Evolutionary conservation across 2,113 vertebrate genomes (phyloP).

Genomic region (Tachuris rubrigastra): DNA sequence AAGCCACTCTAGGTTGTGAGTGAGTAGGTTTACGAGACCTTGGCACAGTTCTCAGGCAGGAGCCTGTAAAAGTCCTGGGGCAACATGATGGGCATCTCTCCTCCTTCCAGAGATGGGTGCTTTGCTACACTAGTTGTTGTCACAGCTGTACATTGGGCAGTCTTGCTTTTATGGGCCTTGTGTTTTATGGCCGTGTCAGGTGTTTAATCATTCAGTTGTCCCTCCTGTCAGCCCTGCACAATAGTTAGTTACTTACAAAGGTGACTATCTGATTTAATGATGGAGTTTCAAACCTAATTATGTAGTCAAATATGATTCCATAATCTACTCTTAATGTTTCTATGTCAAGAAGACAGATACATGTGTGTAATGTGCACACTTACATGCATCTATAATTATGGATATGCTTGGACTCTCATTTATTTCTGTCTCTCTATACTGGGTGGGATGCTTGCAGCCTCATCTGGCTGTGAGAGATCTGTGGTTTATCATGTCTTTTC

Average conservation of each 20-base stretch:
- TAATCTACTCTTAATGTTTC: constrained; percentile 41
- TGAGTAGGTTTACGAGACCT: not conserved
- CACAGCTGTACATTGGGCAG: constrained; percentile 29
- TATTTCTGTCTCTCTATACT: constrained; percentile 8
- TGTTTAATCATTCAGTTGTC: constrained; percentile 45
- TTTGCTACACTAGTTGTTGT: not conserved
- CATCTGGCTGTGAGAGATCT: not conserved
- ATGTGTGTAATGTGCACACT: not conserved
- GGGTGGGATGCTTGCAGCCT: not conserved
- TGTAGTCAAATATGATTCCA: constrained; percentile 43
- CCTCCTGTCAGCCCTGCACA: not conserved
- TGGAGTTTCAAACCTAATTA: constrained; percentile 53
- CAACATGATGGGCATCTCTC: not conserved
- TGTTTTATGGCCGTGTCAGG: constrained; percentile 25
- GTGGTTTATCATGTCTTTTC: not conserved
- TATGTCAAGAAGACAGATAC: constrained; percentile 2
- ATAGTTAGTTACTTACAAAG: constrained; percentile 48
- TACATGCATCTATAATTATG: not conserved
- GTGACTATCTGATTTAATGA: constrained; percentile 61
- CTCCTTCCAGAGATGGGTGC: not conserved
- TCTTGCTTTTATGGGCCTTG: constrained; percentile 7
- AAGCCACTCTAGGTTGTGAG: not conserved
- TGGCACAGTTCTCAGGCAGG: not conserved
- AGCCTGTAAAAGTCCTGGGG: not conserved
- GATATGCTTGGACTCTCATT: not conserved